Conservation (phyloP, 2,113 vertebrate species). For the Nothobranchius furzeri region DNA sequence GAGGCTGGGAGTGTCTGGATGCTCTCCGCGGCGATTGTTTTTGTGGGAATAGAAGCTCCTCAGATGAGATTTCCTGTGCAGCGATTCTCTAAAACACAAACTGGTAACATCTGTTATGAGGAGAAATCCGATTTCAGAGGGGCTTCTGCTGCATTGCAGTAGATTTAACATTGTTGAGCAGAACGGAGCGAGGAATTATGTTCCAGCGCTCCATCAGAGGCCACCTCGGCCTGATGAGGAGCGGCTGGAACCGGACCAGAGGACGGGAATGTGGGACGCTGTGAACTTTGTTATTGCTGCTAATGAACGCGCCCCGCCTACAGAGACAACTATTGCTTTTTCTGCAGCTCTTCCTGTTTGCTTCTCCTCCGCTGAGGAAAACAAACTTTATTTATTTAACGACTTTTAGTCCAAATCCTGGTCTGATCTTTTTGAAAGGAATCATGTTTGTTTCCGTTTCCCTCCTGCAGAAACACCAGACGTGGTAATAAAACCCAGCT, state of each 20-base stretch:
- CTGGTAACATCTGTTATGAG: constrained; percentile 34
- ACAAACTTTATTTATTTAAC: no score
- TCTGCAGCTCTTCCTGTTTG: no score
- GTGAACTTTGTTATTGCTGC: no score
- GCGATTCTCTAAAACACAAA: constrained; percentile 3
- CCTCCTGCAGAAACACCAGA: neutral
- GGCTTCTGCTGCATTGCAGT: constrained; percentile 49
- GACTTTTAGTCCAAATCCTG: neutral
- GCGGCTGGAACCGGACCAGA: no score
- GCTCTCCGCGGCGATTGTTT: neutral
- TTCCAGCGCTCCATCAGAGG: constrained; percentile 18
- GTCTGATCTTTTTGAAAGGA: neutral
- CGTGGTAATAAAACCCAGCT: no score
- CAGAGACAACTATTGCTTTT: no score
- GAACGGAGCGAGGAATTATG: constrained; percentile 26
- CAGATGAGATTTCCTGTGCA: constrained; percentile 20
- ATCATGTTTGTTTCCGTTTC: neutral
- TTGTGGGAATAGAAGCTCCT: constrained; percentile 15
- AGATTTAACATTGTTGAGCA: neutral
- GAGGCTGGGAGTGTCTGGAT: constrained; percentile 15
- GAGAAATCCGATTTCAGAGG: constrained; percentile 43
- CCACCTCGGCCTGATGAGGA: constrained; percentile 16
- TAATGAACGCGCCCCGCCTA: no score
- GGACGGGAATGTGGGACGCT: no score
- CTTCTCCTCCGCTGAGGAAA: no score